A percentile compares a stretch with the other conserved stretches of the same genome.
Conservation (phyloP, 1,140 invertebrate genomes). For the Nebria ingens region DNA sequence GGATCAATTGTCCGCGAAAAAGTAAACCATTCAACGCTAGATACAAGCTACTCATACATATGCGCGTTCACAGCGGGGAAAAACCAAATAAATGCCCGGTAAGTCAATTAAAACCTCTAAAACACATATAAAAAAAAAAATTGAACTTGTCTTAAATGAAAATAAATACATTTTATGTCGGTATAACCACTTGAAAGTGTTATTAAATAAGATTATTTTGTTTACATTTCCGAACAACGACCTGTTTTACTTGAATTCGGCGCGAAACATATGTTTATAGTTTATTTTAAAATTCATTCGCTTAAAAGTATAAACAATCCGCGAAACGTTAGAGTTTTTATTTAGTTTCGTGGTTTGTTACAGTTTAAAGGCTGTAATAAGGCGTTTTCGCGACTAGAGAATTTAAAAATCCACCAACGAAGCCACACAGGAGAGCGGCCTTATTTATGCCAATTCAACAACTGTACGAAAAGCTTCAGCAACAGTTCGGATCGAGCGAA, state of each 20-base stretch:
- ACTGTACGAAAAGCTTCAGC: slow-evolving; percentile 88
- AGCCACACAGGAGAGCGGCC: slow-evolving; percentile 89
- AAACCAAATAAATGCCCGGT: slow-evolving; percentile 95
- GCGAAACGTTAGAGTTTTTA: too few species aligned
- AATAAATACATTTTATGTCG: too few species aligned
- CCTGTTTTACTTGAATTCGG: too few species aligned
- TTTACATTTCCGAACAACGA: neutral
- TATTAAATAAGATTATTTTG: neutral
- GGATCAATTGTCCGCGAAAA: slow-evolving; percentile 76
- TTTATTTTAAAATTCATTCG: too few species aligned
- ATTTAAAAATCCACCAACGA: slow-evolving; percentile 89
- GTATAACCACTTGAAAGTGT: too few species aligned
- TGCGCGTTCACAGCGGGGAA: slow-evolving; percentile 91
- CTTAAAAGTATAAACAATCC: too few species aligned
- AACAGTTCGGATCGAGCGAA: slow-evolving; percentile 95
- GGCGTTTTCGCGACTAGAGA: slow-evolving; percentile 89
- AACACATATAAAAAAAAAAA: neutral
- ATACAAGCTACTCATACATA: slow-evolving; percentile 93
- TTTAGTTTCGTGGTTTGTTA: too few species aligned
- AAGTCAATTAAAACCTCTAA: slow-evolving; percentile 36
- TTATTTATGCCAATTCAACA: slow-evolving; percentile 74
- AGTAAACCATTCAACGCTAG: slow-evolving; percentile 88
- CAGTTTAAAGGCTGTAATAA: slow-evolving; percentile 87
- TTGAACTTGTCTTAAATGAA: too few species aligned
- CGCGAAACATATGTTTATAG: too few species aligned